phyloP scores from a whole-genome alignment of 2,797 vertebrate genomes.

The Buceros bicornis region DNA sequence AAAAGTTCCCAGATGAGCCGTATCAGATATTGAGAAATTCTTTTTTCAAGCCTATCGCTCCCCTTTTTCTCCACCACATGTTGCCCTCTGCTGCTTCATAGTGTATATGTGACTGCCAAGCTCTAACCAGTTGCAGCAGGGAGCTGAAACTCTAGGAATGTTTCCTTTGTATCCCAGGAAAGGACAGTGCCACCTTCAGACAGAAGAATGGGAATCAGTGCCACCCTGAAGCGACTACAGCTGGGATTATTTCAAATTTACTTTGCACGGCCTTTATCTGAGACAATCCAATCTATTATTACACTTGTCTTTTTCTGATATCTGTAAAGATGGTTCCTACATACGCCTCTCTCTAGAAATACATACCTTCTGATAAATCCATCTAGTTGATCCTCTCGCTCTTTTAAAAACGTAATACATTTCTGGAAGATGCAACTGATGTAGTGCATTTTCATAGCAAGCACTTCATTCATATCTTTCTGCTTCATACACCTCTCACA shows the following conservation, averaged over 20 bases:
- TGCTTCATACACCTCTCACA: constrained; percentile 98
- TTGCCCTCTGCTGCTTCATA: not conserved
- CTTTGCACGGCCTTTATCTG: not conserved
- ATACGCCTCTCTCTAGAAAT: not conserved
- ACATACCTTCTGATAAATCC: constrained; percentile 90
- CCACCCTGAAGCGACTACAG: not conserved
- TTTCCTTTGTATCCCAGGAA: not conserved
- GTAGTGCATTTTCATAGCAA: constrained; percentile 99
- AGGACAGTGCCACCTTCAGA: not conserved
- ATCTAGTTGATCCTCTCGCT: constrained; percentile 90
- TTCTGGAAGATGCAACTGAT: constrained; percentile 95
- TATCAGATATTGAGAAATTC: not conserved
- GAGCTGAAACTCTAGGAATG: not conserved
- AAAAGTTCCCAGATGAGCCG: not conserved
- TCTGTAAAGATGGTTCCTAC: not conserved
- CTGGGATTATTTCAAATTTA: not conserved
- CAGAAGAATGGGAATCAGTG: not conserved
- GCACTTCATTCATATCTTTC: constrained; percentile 97
- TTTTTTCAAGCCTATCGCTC: not conserved
- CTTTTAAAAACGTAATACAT: constrained; percentile 89
- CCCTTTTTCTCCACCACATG: not conserved
- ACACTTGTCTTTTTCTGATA: not conserved
- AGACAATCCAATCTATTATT: not conserved
- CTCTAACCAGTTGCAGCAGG: not conserved
- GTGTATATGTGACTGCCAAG: not conserved